Conservation (phyloP, 2,113 vertebrate genomes). For the Paradoxurus hermaphroditus region DNA sequence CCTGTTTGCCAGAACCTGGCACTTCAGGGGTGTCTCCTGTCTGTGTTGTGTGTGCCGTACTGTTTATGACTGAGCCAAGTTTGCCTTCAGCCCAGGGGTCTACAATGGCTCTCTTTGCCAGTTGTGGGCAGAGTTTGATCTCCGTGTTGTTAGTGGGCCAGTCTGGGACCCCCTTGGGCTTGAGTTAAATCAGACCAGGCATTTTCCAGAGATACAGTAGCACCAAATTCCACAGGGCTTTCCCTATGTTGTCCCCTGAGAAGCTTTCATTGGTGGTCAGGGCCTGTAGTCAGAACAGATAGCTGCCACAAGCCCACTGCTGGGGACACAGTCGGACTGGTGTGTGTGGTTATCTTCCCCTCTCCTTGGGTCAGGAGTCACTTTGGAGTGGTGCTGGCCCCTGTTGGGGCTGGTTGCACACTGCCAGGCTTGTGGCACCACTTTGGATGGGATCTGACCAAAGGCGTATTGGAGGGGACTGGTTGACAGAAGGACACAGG, state of each 20-base stretch:
- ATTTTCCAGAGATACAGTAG: background rate
- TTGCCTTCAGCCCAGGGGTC: background rate
- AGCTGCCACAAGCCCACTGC: background rate
- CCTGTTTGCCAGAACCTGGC: background rate
- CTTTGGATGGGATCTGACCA: background rate
- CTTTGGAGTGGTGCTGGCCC: background rate
- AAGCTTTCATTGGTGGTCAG: background rate
- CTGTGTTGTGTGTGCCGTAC: background rate
- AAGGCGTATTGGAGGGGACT: background rate
- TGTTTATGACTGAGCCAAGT: background rate
- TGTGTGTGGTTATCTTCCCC: background rate
- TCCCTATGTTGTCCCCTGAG: background rate
- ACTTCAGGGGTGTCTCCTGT: background rate
- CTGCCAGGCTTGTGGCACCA: background rate
- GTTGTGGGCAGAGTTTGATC: background rate
- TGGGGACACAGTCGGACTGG: background rate
- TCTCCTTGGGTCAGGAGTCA: background rate
- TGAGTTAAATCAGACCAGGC: background rate
- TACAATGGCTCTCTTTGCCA: background rate
- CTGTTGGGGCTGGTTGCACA: background rate
- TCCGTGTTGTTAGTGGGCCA: background rate
- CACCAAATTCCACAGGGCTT: background rate
- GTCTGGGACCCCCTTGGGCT: background rate
- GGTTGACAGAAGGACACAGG: background rate
- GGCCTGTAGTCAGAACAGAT: background rate